Percentiles rank a stretch among this genome's conserved stretches.
Evolutionary conservation across 2,888 invertebrate species (phyloP).

Genomic region (Heliothis peltigera): DNA sequence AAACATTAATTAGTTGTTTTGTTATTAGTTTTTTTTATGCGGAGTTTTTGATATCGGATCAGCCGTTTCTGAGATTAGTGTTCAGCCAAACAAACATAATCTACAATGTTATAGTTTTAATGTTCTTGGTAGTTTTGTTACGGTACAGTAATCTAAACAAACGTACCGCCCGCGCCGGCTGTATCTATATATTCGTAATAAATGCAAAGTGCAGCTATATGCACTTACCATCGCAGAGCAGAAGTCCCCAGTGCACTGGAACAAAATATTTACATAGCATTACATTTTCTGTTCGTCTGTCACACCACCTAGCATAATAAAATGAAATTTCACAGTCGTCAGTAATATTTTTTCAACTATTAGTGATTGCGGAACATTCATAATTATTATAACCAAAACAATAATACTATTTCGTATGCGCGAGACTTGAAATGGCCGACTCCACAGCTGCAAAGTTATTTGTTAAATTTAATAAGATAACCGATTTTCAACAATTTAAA

Average conservation of each 20-base stretch:
- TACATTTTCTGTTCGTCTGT: not conserved
- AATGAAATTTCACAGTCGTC: not conserved
- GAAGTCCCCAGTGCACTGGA: constrained; percentile 24
- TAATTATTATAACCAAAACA: too few species aligned
- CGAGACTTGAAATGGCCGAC: too few species aligned
- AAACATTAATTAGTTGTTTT: not conserved
- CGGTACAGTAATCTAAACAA: too few species aligned
- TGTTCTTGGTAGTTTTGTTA: too few species aligned
- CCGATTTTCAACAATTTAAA: too few species aligned
- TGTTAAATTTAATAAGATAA: too few species aligned
- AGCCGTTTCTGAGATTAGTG: not conserved
- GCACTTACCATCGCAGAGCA: constrained; percentile 13
- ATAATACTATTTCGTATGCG: too few species aligned
- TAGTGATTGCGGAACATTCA: too few species aligned
- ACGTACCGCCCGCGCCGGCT: not conserved
- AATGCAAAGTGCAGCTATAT: not conserved
- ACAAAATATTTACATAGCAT: not conserved
- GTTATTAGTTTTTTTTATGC: not conserved
- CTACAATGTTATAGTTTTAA: not conserved
- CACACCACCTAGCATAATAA: not conserved
- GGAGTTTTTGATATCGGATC: too few species aligned
- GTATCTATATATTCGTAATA: not conserved
- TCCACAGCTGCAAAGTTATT: too few species aligned
- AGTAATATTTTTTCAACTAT: too few species aligned
- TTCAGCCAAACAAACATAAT: too few species aligned